Percentiles rank a stretch among this genome's conserved stretches.
Conservation (phyloP, 2,888 invertebrate genomes). For the Melanotus villosus region DNA sequence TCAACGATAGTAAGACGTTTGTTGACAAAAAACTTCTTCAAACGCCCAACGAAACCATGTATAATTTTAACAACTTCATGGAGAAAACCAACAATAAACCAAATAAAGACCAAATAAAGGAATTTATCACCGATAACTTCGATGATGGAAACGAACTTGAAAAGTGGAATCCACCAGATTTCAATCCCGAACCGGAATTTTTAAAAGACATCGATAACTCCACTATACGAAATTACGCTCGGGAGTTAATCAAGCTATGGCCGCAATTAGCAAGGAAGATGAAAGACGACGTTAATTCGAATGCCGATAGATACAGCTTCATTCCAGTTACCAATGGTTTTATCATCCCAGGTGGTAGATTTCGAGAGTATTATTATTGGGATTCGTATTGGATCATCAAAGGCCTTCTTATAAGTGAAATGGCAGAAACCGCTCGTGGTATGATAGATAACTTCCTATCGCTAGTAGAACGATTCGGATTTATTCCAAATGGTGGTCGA, state of each 20-base stretch:
- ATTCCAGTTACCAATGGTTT: slow-evolving; percentile 72
- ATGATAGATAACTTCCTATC: slow-evolving; percentile 84
- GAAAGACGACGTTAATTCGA: slow-evolving; percentile 70
- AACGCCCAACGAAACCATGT: slow-evolving; percentile 57
- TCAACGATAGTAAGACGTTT: slow-evolving; percentile 37
- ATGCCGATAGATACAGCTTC: slow-evolving; percentile 66
- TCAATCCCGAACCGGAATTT: slow-evolving; percentile 73
- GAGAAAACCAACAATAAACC: slow-evolving; percentile 69
- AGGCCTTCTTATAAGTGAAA: slow-evolving; percentile 83
- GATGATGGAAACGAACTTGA: slow-evolving; percentile 73
- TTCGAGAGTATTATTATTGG: slow-evolving; percentile 88
- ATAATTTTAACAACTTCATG: slow-evolving; percentile 74
- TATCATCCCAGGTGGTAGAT: slow-evolving; percentile 80
- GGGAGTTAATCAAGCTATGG: slow-evolving; percentile 76
- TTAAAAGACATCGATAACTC: slow-evolving; percentile 73
- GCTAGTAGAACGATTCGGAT: slow-evolving; percentile 77
- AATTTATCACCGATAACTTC: slow-evolving; percentile 74
- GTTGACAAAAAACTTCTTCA: slow-evolving; percentile 30
- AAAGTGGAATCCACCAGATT: slow-evolving; percentile 75
- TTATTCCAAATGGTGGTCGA: slow-evolving; percentile 87
- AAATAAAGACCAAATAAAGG: slow-evolving; percentile 67
- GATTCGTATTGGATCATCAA: slow-evolving; percentile 90
- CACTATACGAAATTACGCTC: slow-evolving; percentile 74
- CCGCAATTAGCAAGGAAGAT: slow-evolving; percentile 75
- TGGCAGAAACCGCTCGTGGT: slow-evolving; percentile 80